Evolutionary conservation across 2,113 vertebrate species (phyloP).

Genomic region (Holacanthus passer): DNA sequence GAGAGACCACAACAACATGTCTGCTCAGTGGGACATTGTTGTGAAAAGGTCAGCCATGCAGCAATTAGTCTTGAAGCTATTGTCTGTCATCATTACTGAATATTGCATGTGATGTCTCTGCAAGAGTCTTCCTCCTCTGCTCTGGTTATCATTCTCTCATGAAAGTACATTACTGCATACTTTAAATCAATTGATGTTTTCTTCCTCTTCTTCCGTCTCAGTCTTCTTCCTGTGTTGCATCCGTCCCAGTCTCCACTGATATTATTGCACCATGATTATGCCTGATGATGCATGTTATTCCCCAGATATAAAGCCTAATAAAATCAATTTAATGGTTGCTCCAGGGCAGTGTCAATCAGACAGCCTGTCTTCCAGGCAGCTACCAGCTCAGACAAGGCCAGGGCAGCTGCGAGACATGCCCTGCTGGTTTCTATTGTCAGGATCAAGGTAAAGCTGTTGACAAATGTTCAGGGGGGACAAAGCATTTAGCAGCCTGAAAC

Average conservation of each 20-base stretch:
- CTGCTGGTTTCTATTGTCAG: constrained; percentile 87
- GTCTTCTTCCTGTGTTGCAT: constrained; percentile 4
- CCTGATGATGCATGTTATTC: constrained; percentile 17
- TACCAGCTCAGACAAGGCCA: constrained; percentile 86
- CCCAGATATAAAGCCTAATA: constrained; percentile 24
- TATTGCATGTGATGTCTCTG: constrained; percentile 42
- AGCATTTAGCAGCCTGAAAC: not conserved
- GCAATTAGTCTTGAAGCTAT: constrained; percentile 42
- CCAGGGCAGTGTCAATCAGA: constrained; percentile 81
- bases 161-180: constrained; percentile 20
- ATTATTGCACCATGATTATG: constrained; percentile 4
- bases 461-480: not conserved
- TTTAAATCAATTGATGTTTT: not conserved
- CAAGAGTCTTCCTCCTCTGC: constrained; percentile 11
- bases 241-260: constrained; percentile 2
- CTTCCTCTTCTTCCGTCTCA: constrained; percentile 15
- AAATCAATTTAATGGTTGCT: constrained; percentile 39
- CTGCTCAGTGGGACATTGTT: constrained; percentile 87
- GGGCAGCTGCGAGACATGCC: constrained; percentile 86
- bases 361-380: constrained; percentile 84
- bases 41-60: constrained; percentile 79
- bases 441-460: constrained; percentile 77
- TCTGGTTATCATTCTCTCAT: constrained; percentile 9
- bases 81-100: constrained; percentile 51
- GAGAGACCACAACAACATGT: constrained; percentile 74